These are phyloP conservation scores for Megaptera novaeangliae DNA, from an alignment of 2,113 vertebrate species.

Conservation along the genomic window DNA sequence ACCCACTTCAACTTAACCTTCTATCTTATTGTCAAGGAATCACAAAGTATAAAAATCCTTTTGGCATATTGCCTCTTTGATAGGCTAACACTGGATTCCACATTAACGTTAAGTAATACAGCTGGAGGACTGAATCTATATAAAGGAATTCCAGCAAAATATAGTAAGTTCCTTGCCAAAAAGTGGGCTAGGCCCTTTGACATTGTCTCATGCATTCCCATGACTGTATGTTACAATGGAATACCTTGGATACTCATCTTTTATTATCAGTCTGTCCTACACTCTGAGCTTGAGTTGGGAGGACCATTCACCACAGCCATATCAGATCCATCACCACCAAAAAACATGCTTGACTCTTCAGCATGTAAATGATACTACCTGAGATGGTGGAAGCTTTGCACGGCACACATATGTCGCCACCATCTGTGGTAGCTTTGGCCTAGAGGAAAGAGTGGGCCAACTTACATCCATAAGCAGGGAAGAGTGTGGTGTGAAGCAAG, in stretches of 20 bases:
- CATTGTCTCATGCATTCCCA: not conserved
- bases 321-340: not conserved
- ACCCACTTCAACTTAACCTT: not conserved
- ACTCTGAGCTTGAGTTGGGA: not conserved
- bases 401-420: fast-evolving
- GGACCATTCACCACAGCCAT: not conserved
- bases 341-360: not conserved
- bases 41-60: not conserved
- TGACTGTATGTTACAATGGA: too few relatives aligned
- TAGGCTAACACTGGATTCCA: not conserved
- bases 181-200: not conserved
- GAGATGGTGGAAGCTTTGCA: not conserved
- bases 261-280: not conserved
- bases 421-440: not conserved
- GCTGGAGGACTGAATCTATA: not conserved
- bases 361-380: not conserved
- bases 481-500: not conserved
- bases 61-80: not conserved
- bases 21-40: not conserved
- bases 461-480: fast-evolving
- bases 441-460: not conserved
- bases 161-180: not conserved
- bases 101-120: not conserved
- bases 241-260: not conserved
- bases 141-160: not conserved